Percentiles rank a stretch among this genome's conserved stretches.
phyloP scores from a whole-genome alignment of 1,140 invertebrate genomes.

The Pogonognathellus flavescens region DNA sequence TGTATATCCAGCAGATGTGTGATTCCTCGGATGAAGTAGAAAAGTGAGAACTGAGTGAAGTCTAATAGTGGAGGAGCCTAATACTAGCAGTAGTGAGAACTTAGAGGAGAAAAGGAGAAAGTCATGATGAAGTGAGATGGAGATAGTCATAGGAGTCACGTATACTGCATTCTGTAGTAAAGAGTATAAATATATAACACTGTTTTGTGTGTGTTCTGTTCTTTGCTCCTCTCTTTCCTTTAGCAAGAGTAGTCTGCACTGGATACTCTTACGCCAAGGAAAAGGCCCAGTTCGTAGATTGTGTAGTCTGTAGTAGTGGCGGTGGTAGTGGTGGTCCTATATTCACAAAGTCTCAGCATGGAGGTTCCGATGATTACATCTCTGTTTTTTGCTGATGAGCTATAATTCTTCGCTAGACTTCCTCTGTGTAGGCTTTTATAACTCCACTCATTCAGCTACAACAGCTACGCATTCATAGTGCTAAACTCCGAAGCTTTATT shows the following conservation, averaged over 20 bases:
- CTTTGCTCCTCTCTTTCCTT: background rate
- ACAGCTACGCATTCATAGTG: background rate
- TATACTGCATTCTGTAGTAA: too few relatives aligned
- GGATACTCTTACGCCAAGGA: background rate
- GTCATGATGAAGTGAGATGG: slow-evolving; percentile 59
- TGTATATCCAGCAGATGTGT: background rate
- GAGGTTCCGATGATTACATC: slow-evolving; percentile 64
- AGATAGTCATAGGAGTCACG: background rate
- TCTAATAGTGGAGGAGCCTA: background rate
- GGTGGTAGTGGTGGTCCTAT: background rate
- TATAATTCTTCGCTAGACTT: slow-evolving; percentile 62
- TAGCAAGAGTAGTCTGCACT: too few relatives aligned
- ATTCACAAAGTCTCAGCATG: slow-evolving; percentile 51
- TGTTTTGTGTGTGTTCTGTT: too few relatives aligned
- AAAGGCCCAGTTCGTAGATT: background rate
- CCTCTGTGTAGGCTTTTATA: slow-evolving; percentile 2
- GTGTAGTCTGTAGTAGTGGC: background rate
- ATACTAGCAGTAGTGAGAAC: slow-evolving; percentile 1
- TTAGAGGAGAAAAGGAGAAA: slow-evolving; percentile 20
- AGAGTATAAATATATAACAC: too few relatives aligned
- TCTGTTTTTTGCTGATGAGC: slow-evolving; percentile 64
- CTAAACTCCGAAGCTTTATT: background rate
- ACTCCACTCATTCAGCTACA: background rate
- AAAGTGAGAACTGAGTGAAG: background rate
- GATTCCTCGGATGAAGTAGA: background rate